A percentile compares a stretch with the other conserved stretches of the same genome.
Conservation (phyloP, 37 sponge, comb jelly and placozoan species). For the Chondrilla cf. caribensis region DNA sequence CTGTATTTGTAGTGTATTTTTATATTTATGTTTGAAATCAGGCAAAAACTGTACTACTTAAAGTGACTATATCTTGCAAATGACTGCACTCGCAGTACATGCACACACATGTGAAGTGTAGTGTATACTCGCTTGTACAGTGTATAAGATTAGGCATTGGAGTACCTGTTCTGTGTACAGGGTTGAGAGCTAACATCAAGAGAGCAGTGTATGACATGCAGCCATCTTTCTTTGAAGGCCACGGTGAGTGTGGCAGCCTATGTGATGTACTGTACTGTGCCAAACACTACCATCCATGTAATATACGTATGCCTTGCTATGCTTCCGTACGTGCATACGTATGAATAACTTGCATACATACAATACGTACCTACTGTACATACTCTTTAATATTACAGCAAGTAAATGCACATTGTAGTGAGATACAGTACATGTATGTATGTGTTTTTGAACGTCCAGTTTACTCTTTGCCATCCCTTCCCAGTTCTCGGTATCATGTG, state of each 20-base stretch:
- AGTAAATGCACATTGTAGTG: background rate
- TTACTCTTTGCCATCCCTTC: background rate
- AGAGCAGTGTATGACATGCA: slow-evolving; percentile 91
- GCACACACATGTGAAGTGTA: background rate
- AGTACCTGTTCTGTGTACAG: slow-evolving; percentile 15
- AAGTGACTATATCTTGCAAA: too few relatives aligned
- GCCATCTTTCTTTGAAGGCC: slow-evolving; percentile 88
- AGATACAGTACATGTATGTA: background rate
- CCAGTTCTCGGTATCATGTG: slow-evolving; percentile 73
- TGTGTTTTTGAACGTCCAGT: background rate
- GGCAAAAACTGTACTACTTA: too few relatives aligned
- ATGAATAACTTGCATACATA: background rate
- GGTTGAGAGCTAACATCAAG: slow-evolving; percentile 87
- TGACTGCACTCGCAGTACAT: too few relatives aligned
- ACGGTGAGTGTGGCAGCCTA: slow-evolving; percentile 36
- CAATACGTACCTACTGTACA: background rate
- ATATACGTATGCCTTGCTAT: background rate
- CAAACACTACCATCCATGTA: too few relatives aligned
- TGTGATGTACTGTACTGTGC: too few relatives aligned
- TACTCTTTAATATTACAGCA: background rate
- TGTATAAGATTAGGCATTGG: background rate
- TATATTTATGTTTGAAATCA: too few relatives aligned
- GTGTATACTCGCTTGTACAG: background rate
- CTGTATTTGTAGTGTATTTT: background rate
- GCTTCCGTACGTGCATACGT: background rate